Base-by-base conservation (phyloP, 2,113 vertebrate genomes). In the Myiozetetes cayanensis region DNA sequence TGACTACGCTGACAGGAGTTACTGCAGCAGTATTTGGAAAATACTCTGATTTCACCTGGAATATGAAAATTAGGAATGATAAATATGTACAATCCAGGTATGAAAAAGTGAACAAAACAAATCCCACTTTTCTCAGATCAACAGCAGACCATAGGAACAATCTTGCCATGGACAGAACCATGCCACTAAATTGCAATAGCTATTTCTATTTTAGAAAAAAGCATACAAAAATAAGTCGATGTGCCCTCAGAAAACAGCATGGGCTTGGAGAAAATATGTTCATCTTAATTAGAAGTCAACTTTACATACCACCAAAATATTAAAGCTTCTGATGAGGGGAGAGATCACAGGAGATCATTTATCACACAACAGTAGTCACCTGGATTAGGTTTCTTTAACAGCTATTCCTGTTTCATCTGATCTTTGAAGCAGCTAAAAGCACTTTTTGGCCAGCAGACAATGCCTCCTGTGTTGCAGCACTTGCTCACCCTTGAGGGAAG, bases 361-460 rank as follows among this genome's bases (percentile, higher is more conserved):
- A 55, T 58, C 89, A 85, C 71, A 62, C n/a, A 79, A 61, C 13
- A 59, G 30, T 1, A 66, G 71, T 25, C 53, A 77, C 12, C 17
- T 22, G 50, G 74, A 91, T 91, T 58, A 87, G 49, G 49, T 91
- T 95, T 93, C 85, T 73, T 83, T 66, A 85, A 71, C 35, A 81
- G 63, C 44, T 63, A 30, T 44, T 85, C 23, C 39, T 14, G 24
- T 65, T 92, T 61, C 73, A 85, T 41, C 53, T 76, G 76, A 86
- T 72, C 76, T 86, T 14, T 6, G 15, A 58, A n/a, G 46, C 72
- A 90, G 41, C 70, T 70, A 89, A 82, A 91, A 87, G 52, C 73
- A 81, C 23, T 63, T 2, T 46, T 43, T 66, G 88, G 68, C 50
- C 90, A 77, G 35, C 5, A 39, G 47, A 95, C 91, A 96, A 86